Evolutionary conservation across 2,888 invertebrate species (phyloP).

Genomic region (Acanthococcus lagerstroemiae): DNA sequence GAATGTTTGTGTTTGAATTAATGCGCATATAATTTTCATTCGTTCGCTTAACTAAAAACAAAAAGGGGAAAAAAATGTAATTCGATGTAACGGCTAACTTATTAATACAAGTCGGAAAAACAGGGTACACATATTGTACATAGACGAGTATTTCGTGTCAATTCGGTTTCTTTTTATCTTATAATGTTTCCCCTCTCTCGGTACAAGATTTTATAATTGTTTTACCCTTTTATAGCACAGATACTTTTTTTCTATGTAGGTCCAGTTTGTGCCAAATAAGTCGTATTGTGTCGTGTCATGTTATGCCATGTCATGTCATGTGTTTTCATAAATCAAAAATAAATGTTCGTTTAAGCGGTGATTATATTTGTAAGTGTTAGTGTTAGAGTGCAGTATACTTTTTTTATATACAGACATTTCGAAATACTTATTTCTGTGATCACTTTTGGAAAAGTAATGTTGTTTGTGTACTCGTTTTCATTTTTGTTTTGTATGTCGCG

Average conservation of each 20-base stretch:
- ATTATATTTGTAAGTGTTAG: background rate
- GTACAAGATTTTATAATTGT: too few species aligned
- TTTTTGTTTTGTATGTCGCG: background rate
- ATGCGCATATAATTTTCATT: background rate
- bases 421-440: conserved; percentile 4
- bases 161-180: background rate
- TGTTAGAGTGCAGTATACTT: background rate
- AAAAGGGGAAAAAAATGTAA: background rate
- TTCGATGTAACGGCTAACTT: too few species aligned
- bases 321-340: too few species aligned
- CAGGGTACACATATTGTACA: background rate
- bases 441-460: background rate
- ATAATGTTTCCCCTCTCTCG: background rate
- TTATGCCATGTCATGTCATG: too few species aligned
- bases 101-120: background rate
- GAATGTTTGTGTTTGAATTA: background rate
- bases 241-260: too few species aligned
- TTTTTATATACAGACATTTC: background rate
- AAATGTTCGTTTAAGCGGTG: too few species aligned
- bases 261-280: too few species aligned
- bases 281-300: too few species aligned
- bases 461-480: background rate
- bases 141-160: background rate
- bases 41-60: background rate
- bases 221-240: too few species aligned